phyloP scores from a whole-genome alignment of 1,140 invertebrate genomes.

The Amyelois transitella region DNA sequence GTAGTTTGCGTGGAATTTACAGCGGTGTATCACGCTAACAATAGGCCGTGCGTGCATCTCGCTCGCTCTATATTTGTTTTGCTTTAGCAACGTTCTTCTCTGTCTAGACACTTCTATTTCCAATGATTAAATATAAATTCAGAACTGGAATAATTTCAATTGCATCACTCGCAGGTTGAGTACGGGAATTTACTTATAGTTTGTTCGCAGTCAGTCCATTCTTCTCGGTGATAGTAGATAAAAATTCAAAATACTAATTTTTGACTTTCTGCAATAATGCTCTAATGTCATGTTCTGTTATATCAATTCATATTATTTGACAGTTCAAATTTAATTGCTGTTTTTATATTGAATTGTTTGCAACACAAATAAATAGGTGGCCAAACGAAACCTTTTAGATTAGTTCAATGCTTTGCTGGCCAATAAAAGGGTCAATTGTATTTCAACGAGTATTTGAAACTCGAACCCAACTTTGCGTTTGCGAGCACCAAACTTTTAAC shows the following conservation, averaged over 20 bases:
- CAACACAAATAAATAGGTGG: not conserved
- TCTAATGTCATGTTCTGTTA: no score
- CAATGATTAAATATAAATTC: constrained; percentile 6
- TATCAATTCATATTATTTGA: no score
- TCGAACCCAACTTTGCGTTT: constrained; percentile 17
- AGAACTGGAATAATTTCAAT: not conserved
- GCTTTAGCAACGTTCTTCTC: constrained; percentile 52
- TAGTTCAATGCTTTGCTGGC: not conserved
- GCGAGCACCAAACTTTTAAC: constrained; percentile 16
- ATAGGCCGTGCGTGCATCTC: constrained; percentile 47
- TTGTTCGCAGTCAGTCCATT: no score
- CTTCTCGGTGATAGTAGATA: no score
- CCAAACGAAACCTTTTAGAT: not conserved
- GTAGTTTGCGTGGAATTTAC: constrained; percentile 44
- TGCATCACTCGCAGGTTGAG: no score
- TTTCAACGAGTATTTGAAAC: constrained; percentile 6
- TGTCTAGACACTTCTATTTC: constrained; percentile 62
- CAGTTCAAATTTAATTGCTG: no score
- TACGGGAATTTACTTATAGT: no score
- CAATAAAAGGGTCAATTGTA: constrained; percentile 6
- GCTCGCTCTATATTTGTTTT: constrained; percentile 38
- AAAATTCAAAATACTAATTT: no score
- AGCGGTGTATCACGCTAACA: constrained; percentile 55
- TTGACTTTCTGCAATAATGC: not conserved
- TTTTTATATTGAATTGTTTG: not conserved